Percentiles rank a stretch among this genome's conserved stretches.
phyloP scores from a whole-genome alignment of 2,888 invertebrate species.

The Octodonta nipae region DNA sequence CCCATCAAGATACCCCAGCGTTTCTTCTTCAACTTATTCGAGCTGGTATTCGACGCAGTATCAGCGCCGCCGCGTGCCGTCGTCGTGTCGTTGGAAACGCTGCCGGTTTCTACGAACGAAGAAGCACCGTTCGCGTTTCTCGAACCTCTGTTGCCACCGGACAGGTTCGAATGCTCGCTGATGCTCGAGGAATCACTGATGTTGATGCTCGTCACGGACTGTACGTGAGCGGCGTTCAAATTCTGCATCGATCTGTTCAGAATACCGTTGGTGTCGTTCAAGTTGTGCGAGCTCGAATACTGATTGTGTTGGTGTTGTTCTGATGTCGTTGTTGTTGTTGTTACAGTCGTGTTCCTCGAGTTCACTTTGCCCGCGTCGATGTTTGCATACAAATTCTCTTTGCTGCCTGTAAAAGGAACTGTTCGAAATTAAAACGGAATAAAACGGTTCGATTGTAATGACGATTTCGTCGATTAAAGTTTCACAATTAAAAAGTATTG shows the following conservation, averaged over 20 bases:
- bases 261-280: slow-evolving; percentile 11
- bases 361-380: no score
- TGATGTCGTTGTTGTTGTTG: background rate
- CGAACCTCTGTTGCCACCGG: background rate
- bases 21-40: slow-evolving; percentile 38
- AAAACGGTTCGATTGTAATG: no score
- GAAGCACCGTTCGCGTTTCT: background rate
- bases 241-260: no score
- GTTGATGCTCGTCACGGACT: slow-evolving; percentile 1
- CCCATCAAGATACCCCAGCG: slow-evolving; percentile 59
- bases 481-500: no score
- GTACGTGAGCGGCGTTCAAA: slow-evolving; percentile 6
- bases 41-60: slow-evolving; percentile 19
- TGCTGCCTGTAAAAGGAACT: no score
- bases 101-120: background rate
- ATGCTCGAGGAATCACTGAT: no score
- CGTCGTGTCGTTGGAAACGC: background rate
- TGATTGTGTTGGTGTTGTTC: no score
- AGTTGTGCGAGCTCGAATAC: slow-evolving; percentile 10
- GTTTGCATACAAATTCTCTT: slow-evolving; percentile 32
- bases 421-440: no score
- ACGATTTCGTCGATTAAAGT: no score
- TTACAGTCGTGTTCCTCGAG: slow-evolving; percentile 2
- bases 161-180: no score
- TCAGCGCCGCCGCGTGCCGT: slow-evolving; percentile 10